Evolutionary conservation across 1,140 invertebrate species (phyloP).

Genomic region (Vanessa tameamea): DNA sequence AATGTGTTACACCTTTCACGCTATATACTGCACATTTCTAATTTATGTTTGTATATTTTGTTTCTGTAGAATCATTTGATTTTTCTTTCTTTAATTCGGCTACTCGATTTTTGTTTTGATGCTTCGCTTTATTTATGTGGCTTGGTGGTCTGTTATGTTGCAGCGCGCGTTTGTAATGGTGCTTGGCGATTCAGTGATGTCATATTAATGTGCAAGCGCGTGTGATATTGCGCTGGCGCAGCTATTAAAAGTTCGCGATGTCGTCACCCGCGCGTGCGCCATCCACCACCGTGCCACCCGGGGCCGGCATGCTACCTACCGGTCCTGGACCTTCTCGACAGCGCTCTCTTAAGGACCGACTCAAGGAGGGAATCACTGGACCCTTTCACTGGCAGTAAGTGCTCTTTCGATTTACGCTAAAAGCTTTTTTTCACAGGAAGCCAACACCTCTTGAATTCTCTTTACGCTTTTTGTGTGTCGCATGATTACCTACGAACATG

Average conservation of each 20-base stretch:
- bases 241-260: slow-evolving; percentile 49
- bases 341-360: slow-evolving; percentile 85
- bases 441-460: background rate
- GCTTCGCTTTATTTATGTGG: slow-evolving; percentile 41
- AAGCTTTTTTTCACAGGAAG: slow-evolving; percentile 20
- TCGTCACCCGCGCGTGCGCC: slow-evolving; percentile 74
- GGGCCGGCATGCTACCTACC: slow-evolving; percentile 69
- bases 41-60: background rate
- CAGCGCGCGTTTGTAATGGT: slow-evolving; percentile 73
- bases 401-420: slow-evolving; percentile 40
- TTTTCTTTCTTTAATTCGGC: background rate
- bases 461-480: slow-evolving; percentile 29
- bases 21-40: background rate
- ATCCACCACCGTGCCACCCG: slow-evolving; percentile 62
- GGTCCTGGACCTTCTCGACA: slow-evolving; percentile 84
- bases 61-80: background rate
- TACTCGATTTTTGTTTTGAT: slow-evolving; percentile 19
- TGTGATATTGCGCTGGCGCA: slow-evolving; percentile 53
- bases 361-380: slow-evolving; percentile 87
- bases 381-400: slow-evolving; percentile 90
- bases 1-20: too few species aligned
- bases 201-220: slow-evolving; percentile 58
- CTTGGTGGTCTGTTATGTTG: slow-evolving; percentile 54
- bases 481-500: slow-evolving; percentile 9
- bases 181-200: slow-evolving; percentile 61